phyloP scores from a whole-genome alignment of 2,888 invertebrate species.

The Campoplex capitator region DNA sequence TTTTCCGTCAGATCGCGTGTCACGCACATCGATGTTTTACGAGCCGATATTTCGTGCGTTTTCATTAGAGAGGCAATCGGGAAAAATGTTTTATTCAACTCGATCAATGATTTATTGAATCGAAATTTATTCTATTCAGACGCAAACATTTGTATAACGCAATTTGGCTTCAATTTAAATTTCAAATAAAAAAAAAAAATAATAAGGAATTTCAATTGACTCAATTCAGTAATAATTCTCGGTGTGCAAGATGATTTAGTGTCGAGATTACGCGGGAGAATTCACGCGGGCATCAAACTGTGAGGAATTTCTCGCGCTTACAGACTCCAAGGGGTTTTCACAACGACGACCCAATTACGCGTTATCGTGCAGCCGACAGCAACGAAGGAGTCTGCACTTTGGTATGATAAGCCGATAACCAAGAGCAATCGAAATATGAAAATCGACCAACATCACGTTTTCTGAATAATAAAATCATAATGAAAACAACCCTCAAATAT shows the following conservation, averaged over 20 bases:
- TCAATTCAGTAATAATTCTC: constrained; percentile 30
- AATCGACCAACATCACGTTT: constrained; percentile 47
- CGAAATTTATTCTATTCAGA: constrained; percentile 29
- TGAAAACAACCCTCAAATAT: background rate
- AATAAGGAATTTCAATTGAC: constrained; percentile 19
- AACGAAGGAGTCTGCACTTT: constrained; percentile 32
- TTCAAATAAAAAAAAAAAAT: background rate
- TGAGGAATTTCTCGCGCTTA: constrained; percentile 50
- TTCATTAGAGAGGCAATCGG: constrained; percentile 33
- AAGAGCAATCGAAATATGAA: constrained; percentile 53
- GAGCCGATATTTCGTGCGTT: constrained; percentile 44
- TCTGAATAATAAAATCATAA: constrained; percentile 26
- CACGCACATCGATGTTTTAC: constrained; percentile 37
- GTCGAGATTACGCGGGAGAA: constrained; percentile 36
- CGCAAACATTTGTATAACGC: constrained; percentile 26
- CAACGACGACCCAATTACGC: constrained; percentile 65
- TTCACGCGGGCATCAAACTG: constrained; percentile 46
- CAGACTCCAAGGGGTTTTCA: constrained; percentile 46
- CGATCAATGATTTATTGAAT: constrained; percentile 29
- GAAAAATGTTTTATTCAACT: constrained; percentile 30
- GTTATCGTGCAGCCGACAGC: constrained; percentile 61
- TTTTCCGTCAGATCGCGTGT: constrained; percentile 19
- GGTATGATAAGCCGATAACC: constrained; percentile 53
- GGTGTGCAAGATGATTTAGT: constrained; percentile 22
- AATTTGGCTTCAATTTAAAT: constrained; percentile 19